Percentiles rank a stretch among this genome's conserved stretches.
Evolutionary conservation across 2,888 invertebrate species (phyloP).

Genomic region (Nineta flava): DNA sequence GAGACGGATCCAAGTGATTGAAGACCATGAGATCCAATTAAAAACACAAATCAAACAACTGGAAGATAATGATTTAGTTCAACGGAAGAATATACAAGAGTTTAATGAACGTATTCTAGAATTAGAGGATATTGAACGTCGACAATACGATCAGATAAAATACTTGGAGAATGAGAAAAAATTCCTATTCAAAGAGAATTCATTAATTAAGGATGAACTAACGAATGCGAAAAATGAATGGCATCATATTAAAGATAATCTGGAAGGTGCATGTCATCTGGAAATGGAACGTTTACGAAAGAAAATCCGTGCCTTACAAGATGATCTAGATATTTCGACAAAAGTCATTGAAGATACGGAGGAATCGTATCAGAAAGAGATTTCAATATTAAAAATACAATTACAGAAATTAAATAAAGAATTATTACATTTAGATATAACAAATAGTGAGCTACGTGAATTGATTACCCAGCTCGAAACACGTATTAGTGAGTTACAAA

Average conservation of each 20-base stretch:
- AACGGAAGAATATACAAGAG: constrained; percentile 31
- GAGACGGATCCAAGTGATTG: constrained; percentile 35
- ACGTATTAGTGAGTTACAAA: constrained; percentile 10
- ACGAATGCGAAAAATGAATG: constrained; percentile 22
- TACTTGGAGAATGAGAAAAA: constrained; percentile 16
- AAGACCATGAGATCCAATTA: constrained; percentile 30
- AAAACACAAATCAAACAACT: constrained; percentile 38
- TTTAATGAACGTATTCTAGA: constrained; percentile 36
- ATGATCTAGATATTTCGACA: constrained; percentile 32
- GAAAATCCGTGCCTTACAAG: constrained; percentile 27
- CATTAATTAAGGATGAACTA: constrained; percentile 21
- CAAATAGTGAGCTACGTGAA: constrained; percentile 49
- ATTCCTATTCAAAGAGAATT: constrained; percentile 20
- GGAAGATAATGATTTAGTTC: constrained; percentile 27
- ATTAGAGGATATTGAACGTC: constrained; percentile 39
- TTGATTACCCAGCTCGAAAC: constrained; percentile 31
- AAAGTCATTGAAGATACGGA: constrained; percentile 33
- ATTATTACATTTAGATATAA: constrained; percentile 46
- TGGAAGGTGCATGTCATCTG: constrained; percentile 21
- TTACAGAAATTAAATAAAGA: constrained; percentile 36
- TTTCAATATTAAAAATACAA: constrained; percentile 34
- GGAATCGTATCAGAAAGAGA: constrained; percentile 28
- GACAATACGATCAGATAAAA: constrained; percentile 20
- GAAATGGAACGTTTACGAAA: constrained; percentile 25
- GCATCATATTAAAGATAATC: constrained; percentile 21